A percentile compares a stretch with the other conserved stretches of the same genome.
Evolutionary conservation across 2,113 vertebrate genomes (phyloP).

Genomic region (Dipodomys merriami): DNA sequence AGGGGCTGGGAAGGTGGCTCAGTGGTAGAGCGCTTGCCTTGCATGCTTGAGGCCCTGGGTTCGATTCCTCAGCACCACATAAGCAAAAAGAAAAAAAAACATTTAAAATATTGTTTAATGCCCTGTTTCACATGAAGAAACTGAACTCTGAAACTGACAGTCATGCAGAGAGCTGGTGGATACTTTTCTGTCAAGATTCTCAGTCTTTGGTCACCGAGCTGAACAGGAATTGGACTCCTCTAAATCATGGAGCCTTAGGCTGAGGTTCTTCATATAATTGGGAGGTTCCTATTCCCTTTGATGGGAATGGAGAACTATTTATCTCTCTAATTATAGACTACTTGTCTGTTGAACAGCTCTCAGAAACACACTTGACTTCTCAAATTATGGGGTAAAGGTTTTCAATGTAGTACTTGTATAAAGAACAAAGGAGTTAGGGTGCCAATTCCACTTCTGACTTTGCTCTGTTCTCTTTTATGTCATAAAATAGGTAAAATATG

Average conservation of each 20-base stretch:
- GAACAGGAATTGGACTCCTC: constrained; percentile 32
- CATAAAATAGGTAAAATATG: not conserved
- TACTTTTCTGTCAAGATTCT: constrained; percentile 1
- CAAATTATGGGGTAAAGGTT: constrained; percentile 61
- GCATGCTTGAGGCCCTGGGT: no score
- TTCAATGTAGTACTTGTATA: constrained; percentile 36
- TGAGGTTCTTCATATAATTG: constrained; percentile 66
- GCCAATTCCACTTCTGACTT: not conserved
- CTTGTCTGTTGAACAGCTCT: constrained; percentile 53
- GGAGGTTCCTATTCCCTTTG: constrained; percentile 60
- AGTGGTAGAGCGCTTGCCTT: no score
- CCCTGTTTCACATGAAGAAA: constrained; percentile 14
- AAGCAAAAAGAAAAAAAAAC: no score
- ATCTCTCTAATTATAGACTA: constrained; percentile 69
- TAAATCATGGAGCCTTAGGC: constrained; percentile 34
- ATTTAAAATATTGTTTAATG: not conserved
- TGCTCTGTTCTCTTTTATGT: constrained; percentile 53
- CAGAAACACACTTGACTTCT: constrained; percentile 53
- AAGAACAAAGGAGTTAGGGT: constrained; percentile 53
- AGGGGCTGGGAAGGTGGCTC: no score
- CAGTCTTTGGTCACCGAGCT: constrained; percentile 31
- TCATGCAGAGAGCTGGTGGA: not conserved
- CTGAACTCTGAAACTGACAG: not conserved
- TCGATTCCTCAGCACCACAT: no score
- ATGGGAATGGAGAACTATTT: constrained; percentile 63